Evolutionary conservation across 2,888 invertebrate genomes (phyloP).

Genomic region (Ceramica pisi): DNA sequence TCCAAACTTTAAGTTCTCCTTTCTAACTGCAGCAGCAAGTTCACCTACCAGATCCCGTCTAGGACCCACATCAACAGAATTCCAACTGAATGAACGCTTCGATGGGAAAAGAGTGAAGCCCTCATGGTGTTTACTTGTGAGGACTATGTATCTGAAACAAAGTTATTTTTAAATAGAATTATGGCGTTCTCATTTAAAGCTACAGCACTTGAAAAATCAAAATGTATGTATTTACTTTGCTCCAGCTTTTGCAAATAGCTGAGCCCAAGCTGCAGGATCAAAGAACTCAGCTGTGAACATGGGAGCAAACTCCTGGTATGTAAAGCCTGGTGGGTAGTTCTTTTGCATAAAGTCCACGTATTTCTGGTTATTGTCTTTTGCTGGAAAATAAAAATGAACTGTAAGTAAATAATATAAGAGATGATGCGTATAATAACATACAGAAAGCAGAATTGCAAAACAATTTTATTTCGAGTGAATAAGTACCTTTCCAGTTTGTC

Average conservation of each 20-base stretch:
- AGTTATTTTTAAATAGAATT: neutral
- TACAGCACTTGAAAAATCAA: neutral
- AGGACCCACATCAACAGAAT: constrained; percentile 94
- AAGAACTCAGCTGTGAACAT: constrained; percentile 98
- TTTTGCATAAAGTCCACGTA: constrained; percentile 93
- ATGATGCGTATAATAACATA: no score
- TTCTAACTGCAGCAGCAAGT: constrained; percentile 92
- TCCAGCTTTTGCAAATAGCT: constrained; percentile 95
- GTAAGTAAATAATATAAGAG: neutral
- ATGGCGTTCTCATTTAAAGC: constrained; percentile 5
- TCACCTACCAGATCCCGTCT: constrained; percentile 95
- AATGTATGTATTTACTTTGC: constrained; percentile 92
- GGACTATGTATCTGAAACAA: constrained; percentile 89
- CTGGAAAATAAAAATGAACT: constrained; percentile 36
- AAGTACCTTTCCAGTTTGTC: constrained; percentile 94
- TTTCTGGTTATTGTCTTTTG: constrained; percentile 69
- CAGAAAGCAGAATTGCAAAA: neutral
- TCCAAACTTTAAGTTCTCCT: constrained; percentile 93
- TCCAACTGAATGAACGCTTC: constrained; percentile 95
- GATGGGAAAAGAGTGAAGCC: constrained; percentile 97
- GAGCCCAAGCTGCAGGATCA: constrained; percentile 95
- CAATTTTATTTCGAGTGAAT: neutral
- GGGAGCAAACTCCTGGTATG: constrained; percentile 97
- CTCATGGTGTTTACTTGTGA: constrained; percentile 97
- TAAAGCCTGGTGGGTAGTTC: constrained; percentile 96